Evolutionary conservation across 2,888 invertebrate species (phyloP).

Genomic region (Hydropsyche betteni): DNA sequence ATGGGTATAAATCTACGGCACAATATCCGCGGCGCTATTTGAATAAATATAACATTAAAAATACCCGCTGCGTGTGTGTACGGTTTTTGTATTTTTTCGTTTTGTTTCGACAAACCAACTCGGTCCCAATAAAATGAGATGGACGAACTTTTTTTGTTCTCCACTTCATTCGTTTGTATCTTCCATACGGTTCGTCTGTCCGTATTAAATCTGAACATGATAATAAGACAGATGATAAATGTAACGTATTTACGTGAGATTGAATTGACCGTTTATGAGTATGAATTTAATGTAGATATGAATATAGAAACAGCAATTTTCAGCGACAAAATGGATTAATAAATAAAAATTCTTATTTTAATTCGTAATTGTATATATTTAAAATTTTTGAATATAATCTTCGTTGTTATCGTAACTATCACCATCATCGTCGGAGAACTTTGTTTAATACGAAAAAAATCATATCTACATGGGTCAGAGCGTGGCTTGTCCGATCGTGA

Average conservation of each 20-base stretch:
- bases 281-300: not conserved
- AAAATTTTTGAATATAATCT: slow-evolving; percentile 2
- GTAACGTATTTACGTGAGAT: slow-evolving; percentile 46
- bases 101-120: slow-evolving; percentile 42
- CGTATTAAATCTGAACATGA: slow-evolving; percentile 38
- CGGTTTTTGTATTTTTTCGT: slow-evolving; percentile 23
- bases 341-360: not conserved
- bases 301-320: not conserved
- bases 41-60: slow-evolving; percentile 47
- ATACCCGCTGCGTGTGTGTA: slow-evolving; percentile 41
- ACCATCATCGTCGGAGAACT: slow-evolving; percentile 7
- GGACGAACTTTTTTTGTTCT: slow-evolving; percentile 22
- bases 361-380: not conserved
- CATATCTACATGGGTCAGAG: slow-evolving; percentile 9
- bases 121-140: slow-evolving; percentile 44
- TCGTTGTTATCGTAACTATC: slow-evolving; percentile 27
- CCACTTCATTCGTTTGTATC: slow-evolving; percentile 28
- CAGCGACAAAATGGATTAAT: too few relatives aligned
- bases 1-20: slow-evolving; percentile 45
- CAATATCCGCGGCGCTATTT: slow-evolving; percentile 45
- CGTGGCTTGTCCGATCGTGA: slow-evolving; percentile 35
- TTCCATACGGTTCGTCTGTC: slow-evolving; percentile 25
- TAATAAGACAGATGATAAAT: slow-evolving; percentile 48
- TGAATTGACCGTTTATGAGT: slow-evolving; percentile 36
- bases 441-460: slow-evolving; percentile 24